Evolutionary conservation across 2,797 vertebrate species (phyloP).

Genomic region (Semotilus atromaculatus): DNA sequence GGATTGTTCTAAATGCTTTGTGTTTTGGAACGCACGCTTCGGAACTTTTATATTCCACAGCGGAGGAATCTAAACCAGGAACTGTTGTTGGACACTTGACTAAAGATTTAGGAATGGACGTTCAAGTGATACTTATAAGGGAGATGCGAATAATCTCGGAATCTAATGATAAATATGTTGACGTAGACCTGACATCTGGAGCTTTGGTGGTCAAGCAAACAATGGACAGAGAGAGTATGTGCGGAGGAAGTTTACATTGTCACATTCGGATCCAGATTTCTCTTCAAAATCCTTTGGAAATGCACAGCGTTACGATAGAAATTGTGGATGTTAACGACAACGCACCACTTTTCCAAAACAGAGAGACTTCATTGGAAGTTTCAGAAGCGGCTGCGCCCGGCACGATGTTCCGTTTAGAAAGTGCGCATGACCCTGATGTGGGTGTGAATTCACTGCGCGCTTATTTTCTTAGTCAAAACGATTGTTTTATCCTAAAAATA

Average conservation of each 20-base stretch:
- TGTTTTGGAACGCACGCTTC: constrained; percentile 73
- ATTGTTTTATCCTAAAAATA: constrained; percentile 78
- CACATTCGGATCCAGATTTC: constrained; percentile 79
- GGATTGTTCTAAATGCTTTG: constrained; percentile 72
- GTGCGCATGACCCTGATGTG: constrained; percentile 81
- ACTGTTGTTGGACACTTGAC: constrained; percentile 82
- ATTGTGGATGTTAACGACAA: constrained; percentile 86
- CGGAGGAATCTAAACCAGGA: constrained; percentile 84
- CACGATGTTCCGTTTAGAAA: constrained; percentile 78
- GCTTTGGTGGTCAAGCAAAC: constrained; percentile 77
- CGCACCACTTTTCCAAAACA: constrained; percentile 76
- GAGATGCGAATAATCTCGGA: constrained; percentile 78
- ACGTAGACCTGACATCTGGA: constrained; percentile 77
- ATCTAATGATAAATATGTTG: constrained; percentile 77
- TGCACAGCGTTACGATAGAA: constrained; percentile 80
- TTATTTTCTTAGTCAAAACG: constrained; percentile 77
- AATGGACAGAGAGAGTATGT: constrained; percentile 83
- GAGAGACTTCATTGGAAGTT: constrained; percentile 73
- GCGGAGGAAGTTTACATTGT: constrained; percentile 76
- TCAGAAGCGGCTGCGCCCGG: constrained; percentile 79
- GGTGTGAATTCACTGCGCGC: constrained; percentile 78
- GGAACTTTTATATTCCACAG: constrained; percentile 81
- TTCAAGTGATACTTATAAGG: constrained; percentile 73
- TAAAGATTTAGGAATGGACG: constrained; percentile 80
- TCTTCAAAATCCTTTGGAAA: constrained; percentile 80